These are phyloP conservation scores for Cartodere bifasciata DNA, from an alignment of 2,888 invertebrate genomes.

Conservation along the genomic window DNA sequence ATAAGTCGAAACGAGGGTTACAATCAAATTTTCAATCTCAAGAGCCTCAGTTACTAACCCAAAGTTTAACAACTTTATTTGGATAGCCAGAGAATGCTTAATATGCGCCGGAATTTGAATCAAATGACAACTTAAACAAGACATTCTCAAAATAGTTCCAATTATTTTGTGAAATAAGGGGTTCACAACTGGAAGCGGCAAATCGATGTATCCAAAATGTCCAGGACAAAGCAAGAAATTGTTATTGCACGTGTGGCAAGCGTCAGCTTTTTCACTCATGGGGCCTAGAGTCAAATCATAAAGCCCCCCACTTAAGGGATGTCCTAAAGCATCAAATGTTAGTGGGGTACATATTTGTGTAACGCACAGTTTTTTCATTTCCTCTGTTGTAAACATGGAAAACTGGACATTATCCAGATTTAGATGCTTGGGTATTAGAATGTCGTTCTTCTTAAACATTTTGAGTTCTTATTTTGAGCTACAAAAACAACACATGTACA, in stretches of 20 bases:
- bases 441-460: slow-evolving; percentile 9
- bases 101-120: slow-evolving; percentile 48
- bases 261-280: slow-evolving; percentile 47
- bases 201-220: slow-evolving; percentile 88
- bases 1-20: slow-evolving; percentile 19
- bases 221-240: slow-evolving; percentile 64
- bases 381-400: slow-evolving; percentile 60
- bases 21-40: slow-evolving; percentile 36
- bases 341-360: slow-evolving; percentile 65
- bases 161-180: slow-evolving; percentile 75
- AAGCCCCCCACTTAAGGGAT: slow-evolving; percentile 74
- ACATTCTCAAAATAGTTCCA: slow-evolving; percentile 50
- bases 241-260: slow-evolving; percentile 70
- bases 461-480: no score
- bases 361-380: slow-evolving; percentile 69
- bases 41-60: slow-evolving; percentile 63
- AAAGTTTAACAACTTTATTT: slow-evolving; percentile 56
- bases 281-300: slow-evolving; percentile 74
- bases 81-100: slow-evolving; percentile 40
- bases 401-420: slow-evolving; percentile 40
- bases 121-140: slow-evolving; percentile 57
- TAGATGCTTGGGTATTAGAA: slow-evolving; percentile 15
- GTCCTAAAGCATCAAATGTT: slow-evolving; percentile 71
- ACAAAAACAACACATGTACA: no score
- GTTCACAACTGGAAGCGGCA: slow-evolving; percentile 81